Evolutionary conservation across 2,113 vertebrate genomes (phyloP).

Genomic region (Benitochromis conjunctus): DNA sequence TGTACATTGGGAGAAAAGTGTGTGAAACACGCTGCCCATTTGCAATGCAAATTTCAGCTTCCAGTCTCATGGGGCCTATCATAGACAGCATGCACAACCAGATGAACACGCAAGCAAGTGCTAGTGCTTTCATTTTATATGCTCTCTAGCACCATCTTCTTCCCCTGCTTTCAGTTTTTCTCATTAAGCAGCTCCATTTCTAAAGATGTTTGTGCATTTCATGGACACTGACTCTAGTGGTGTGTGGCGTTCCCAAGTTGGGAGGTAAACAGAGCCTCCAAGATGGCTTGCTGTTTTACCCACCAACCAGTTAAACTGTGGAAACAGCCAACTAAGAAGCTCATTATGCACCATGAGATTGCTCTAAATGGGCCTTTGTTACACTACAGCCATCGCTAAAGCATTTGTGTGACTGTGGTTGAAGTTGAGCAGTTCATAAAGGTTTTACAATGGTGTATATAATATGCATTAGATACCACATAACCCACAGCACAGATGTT

Average conservation of each 20-base stretch:
- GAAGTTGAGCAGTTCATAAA: constrained; percentile 27
- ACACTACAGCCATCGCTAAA: constrained; percentile 19
- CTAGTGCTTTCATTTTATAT: constrained; percentile 11
- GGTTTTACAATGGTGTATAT: constrained; percentile 2
- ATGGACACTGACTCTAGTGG: constrained; percentile 35
- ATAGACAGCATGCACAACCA: background rate
- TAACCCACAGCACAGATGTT: constrained; percentile 2
- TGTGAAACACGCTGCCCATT: constrained; percentile 20
- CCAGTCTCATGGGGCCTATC: constrained; percentile 20
- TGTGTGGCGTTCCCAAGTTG: background rate
- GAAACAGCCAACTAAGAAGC: constrained; percentile 24
- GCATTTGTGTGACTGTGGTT: constrained; percentile 1
- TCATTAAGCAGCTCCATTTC: constrained; percentile 48
- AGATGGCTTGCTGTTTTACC: background rate
- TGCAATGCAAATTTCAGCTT: constrained; percentile 49
- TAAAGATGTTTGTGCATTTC: constrained; percentile 30
- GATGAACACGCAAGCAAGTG: background rate
- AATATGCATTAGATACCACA: constrained; percentile 18
- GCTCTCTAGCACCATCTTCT: background rate
- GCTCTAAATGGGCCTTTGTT: constrained; percentile 24
- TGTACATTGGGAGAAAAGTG: background rate
- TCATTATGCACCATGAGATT: constrained; percentile 23
- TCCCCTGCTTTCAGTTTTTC: background rate
- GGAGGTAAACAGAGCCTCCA: constrained; percentile 10
- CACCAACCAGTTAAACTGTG: constrained; percentile 12